A percentile compares a stretch with the other conserved stretches of the same genome.
These are phyloP conservation scores for Notocelia uddmanniana DNA, from an alignment of 2,888 invertebrate species.

Conservation along the genomic window DNA sequence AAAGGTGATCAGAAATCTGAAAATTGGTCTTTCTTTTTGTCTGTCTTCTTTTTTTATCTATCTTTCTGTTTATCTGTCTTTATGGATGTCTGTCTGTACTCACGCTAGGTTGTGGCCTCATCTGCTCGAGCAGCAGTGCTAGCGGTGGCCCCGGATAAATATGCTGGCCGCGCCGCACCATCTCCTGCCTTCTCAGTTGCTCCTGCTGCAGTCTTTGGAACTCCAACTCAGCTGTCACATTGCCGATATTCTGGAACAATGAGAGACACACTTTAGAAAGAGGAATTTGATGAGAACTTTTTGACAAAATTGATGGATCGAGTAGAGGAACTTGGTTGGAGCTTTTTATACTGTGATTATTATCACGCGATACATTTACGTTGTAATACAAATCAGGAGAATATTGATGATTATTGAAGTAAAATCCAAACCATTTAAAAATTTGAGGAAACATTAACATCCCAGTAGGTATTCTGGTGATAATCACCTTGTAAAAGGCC, in stretches of 20 bases:
- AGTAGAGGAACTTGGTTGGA: background rate
- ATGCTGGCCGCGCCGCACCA: constrained; percentile 80
- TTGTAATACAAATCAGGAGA: too few species aligned
- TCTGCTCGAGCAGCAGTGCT: constrained; percentile 89
- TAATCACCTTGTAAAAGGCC: too few species aligned
- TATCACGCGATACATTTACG: too few species aligned
- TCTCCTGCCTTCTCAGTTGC: constrained; percentile 86
- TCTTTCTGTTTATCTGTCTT: background rate
- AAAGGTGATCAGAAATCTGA: too few species aligned
- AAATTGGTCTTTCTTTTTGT: too few species aligned
- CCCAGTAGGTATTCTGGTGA: too few species aligned
- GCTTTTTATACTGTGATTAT: too few species aligned
- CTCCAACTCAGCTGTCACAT: constrained; percentile 86
- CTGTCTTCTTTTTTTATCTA: too few species aligned
- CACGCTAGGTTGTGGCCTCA: constrained; percentile 78
- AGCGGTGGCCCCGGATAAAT: constrained; percentile 87
- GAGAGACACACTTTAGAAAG: constrained; percentile 1
- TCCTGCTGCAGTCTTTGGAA: constrained; percentile 89
- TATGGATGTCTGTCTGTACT: constrained; percentile 50
- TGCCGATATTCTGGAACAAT: constrained; percentile 77
- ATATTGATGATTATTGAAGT: too few species aligned
- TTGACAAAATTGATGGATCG: background rate
- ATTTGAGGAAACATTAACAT: too few species aligned
- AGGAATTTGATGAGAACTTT: background rate
- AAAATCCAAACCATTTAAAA: too few species aligned